Conservation (phyloP, 1,140 invertebrate species). For the Brachionus koreanus region DNA sequence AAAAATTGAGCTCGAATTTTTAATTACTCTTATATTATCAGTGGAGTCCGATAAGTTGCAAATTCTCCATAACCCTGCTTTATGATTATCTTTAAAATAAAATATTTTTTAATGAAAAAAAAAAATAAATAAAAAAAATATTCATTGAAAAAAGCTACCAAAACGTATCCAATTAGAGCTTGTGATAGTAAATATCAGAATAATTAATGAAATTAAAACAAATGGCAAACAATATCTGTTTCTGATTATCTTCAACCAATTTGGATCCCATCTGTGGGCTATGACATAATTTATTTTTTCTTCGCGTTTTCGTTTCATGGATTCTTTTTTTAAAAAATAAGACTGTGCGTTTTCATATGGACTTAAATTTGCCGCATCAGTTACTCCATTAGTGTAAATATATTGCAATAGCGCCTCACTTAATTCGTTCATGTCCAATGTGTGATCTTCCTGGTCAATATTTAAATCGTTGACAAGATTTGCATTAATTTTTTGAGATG, state of each 20-base stretch:
- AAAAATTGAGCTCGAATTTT: neutral
- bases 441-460: neutral
- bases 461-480: neutral
- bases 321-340: constrained; percentile 24
- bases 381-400: neutral
- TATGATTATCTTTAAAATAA: neutral
- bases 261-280: constrained; percentile 33
- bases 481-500: neutral
- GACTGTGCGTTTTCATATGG: neutral
- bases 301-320: constrained; percentile 2
- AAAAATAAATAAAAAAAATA: neutral
- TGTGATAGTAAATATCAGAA: neutral
- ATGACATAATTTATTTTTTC: constrained; percentile 30
- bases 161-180: constrained; percentile 27
- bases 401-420: constrained; percentile 16
- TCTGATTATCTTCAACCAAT: constrained; percentile 8
- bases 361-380: neutral
- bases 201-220: constrained; percentile 2
- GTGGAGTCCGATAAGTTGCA: neutral
- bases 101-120: neutral
- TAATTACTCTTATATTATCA: neutral
- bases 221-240: constrained; percentile 27
- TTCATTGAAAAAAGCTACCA: neutral
- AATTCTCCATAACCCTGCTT: constrained; percentile 27
- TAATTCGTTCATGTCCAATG: constrained; percentile 13